phyloP scores from a whole-genome alignment of 2,113 vertebrate genomes.

The Hemibagrus wyckioides region DNA sequence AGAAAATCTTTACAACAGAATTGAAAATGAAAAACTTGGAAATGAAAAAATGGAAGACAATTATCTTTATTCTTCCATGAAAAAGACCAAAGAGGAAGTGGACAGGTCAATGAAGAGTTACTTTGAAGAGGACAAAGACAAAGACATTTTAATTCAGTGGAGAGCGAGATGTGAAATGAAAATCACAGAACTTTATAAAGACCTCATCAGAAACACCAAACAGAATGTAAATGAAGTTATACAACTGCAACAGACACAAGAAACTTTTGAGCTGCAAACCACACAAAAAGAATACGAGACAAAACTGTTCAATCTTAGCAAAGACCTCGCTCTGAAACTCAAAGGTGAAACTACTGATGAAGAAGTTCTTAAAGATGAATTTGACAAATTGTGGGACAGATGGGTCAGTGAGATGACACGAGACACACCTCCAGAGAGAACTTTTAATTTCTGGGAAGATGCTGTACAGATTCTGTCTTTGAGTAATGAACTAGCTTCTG shows the following conservation, averaged over 20 bases:
- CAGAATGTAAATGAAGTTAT: conserved; percentile 55
- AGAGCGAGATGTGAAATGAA: conserved; percentile 47
- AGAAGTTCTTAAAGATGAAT: conserved; percentile 48
- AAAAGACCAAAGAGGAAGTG: conserved; percentile 39
- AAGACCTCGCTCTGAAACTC: neutral
- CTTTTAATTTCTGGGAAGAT: conserved; percentile 46
- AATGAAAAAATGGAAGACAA: neutral
- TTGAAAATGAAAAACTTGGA: neutral
- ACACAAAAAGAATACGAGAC: conserved; percentile 24
- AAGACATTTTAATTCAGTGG: conserved; percentile 65
- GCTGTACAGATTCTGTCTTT: conserved; percentile 55
- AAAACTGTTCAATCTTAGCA: neutral
- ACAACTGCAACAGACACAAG: conserved; percentile 46
- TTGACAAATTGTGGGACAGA: conserved; percentile 50
- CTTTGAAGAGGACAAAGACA: conserved; percentile 60
- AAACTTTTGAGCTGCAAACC: conserved; percentile 45
- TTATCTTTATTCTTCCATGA: conserved; percentile 31
- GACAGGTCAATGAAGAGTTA: conserved; percentile 51
- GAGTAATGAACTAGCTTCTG: conserved; percentile 27
- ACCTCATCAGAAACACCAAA: conserved; percentile 51
- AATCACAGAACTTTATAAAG: conserved; percentile 46
- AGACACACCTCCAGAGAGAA: neutral
- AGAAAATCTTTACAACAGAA: conserved; percentile 52
- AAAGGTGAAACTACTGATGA: conserved; percentile 29
- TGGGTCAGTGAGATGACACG: conserved; percentile 51